phyloP scores from a whole-genome alignment of 2,797 vertebrate species.

The Synanceia verrucosa region DNA sequence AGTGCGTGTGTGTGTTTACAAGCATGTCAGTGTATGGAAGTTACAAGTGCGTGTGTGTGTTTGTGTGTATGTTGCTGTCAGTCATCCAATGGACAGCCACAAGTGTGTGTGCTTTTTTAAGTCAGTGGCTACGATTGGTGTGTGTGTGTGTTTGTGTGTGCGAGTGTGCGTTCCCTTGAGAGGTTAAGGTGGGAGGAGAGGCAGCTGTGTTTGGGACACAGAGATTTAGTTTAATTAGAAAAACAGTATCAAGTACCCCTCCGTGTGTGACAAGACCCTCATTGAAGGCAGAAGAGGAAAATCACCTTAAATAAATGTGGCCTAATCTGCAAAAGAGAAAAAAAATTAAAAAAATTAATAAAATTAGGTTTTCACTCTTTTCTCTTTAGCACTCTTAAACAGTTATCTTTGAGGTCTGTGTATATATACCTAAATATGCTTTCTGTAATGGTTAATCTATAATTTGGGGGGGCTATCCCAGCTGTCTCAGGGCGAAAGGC shows the following conservation, averaged over 20 bases:
- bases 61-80: not conserved
- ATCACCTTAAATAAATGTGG: conserved; percentile 11
- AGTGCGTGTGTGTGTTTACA: not conserved
- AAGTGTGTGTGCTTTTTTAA: conserved; percentile 9
- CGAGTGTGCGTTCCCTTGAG: conserved; percentile 1
- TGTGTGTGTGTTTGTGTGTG: conserved; percentile 3
- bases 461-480: no score
- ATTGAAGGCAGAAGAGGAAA: conserved; percentile 28
- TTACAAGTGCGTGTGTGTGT: conserved; percentile 19
- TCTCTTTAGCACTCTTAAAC: no score
- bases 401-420: conserved; percentile 15
- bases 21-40: not conserved
- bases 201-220: conserved; percentile 49
- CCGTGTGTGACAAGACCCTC: not conserved
- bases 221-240: conserved; percentile 60
- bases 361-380: conserved; percentile 2
- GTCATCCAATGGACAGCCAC: conserved; percentile 28
- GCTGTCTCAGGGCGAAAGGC: no score
- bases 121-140: not conserved
- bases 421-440: no score
- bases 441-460: no score
- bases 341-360: no score
- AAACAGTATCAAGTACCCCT: conserved; percentile 31
- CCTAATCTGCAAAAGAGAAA: conserved; percentile 11
- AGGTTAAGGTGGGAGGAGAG: conserved; percentile 38